These are phyloP conservation scores for Dysmachus trigonus DNA, from an alignment of 2,888 invertebrate genomes.

Conservation along the genomic window DNA sequence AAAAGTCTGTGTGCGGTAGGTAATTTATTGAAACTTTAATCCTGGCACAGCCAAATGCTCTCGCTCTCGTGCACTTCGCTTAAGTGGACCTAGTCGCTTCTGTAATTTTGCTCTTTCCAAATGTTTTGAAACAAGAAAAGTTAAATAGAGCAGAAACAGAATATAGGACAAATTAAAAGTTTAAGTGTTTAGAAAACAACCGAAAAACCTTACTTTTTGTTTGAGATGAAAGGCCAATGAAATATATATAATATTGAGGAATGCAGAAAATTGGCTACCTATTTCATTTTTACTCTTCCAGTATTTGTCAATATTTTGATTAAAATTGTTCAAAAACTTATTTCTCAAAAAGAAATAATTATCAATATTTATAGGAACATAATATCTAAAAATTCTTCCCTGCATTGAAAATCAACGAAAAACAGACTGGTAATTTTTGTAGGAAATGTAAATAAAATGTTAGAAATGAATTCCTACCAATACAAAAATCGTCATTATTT, in stretches of 20 bases:
- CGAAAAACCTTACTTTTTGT: not conserved
- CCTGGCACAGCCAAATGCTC: not conserved
- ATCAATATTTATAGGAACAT: too few species aligned
- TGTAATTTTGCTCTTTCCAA: not conserved
- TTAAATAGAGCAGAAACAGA: not conserved
- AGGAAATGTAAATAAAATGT: too few species aligned
- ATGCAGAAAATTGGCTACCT: not conserved
- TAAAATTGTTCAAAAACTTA: too few species aligned
- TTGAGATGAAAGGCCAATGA: not conserved
- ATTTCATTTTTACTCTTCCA: too few species aligned
- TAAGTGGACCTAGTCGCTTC: not conserved
- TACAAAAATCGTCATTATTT: too few species aligned
- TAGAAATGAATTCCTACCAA: too few species aligned
- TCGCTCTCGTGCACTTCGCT: not conserved
- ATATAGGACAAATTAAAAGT: not conserved
- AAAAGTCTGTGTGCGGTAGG: not conserved
- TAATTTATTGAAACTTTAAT: not conserved
- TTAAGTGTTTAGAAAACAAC: not conserved
- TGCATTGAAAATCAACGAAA: too few species aligned
- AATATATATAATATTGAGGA: not conserved
- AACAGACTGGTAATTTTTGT: too few species aligned
- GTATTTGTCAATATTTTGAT: too few species aligned
- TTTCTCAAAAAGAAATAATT: too few species aligned
- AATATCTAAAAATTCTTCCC: too few species aligned
- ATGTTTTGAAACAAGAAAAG: not conserved